Percentiles rank a stretch among this genome's conserved stretches.
phyloP scores from a whole-genome alignment of 2,797 vertebrate genomes.

The Ceyx erithaca region DNA sequence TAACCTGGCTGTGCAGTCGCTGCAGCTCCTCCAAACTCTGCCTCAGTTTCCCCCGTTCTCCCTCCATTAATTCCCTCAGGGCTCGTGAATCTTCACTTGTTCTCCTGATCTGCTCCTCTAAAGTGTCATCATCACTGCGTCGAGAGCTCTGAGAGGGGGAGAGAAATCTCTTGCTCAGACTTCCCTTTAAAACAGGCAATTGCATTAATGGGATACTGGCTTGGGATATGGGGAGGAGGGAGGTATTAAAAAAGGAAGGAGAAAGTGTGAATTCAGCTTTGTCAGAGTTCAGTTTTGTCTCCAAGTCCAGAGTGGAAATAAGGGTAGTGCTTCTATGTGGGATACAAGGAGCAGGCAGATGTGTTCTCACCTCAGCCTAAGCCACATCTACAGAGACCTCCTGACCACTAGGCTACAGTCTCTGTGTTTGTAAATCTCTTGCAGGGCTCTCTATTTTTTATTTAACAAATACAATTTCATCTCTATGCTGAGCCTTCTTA shows the following conservation, averaged over 20 bases:
- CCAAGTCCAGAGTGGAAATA: not conserved
- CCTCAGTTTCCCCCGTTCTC: constrained; percentile 88
- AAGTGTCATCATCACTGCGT: constrained; percentile 91
- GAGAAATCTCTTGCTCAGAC: constrained; percentile 30
- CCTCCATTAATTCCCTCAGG: constrained; percentile 88
- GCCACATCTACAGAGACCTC: not conserved
- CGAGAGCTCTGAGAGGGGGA: constrained; percentile 84
- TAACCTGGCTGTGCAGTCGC: constrained; percentile 93
- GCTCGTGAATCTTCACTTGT: constrained; percentile 92
- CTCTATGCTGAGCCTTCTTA: not conserved
- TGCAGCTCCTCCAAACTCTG: constrained; percentile 87
- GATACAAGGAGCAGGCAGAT: not conserved
- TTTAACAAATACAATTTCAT: not conserved
- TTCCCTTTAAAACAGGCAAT: constrained; percentile 10
- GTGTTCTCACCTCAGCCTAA: not conserved
- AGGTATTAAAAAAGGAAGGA: not conserved
- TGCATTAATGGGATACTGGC: not conserved
- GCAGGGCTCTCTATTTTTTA: not conserved
- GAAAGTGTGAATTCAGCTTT: not conserved
- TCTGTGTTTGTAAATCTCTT: not conserved
- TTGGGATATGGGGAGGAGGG: not conserved
- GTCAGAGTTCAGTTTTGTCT: not conserved
- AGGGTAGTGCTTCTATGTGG: not conserved
- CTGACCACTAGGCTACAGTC: not conserved
- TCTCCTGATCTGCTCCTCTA: constrained; percentile 94